These are phyloP conservation scores for Cordilura impudica DNA, from an alignment of 2,888 invertebrate genomes.

Conservation along the genomic window DNA sequence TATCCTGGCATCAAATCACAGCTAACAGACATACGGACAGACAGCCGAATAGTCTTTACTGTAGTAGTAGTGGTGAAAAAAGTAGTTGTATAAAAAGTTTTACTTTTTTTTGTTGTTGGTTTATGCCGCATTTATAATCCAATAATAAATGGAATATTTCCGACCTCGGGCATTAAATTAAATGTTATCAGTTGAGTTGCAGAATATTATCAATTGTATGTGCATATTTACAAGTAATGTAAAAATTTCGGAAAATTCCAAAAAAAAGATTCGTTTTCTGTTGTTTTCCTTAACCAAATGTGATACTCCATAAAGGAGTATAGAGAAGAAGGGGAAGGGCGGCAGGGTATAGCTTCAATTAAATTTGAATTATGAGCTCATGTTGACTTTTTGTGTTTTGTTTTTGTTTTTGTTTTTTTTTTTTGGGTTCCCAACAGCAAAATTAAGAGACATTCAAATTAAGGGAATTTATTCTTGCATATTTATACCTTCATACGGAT, in stretches of 20 bases:
- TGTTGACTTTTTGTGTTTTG: slow-evolving; percentile 58
- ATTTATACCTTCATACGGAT: too few relatives aligned
- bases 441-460: slow-evolving; percentile 2
- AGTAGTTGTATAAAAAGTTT: slow-evolving; percentile 26
- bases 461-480: background rate
- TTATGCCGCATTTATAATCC: slow-evolving; percentile 71
- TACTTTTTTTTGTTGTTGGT: slow-evolving; percentile 3
- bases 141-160: slow-evolving; percentile 79
- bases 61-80: slow-evolving; percentile 33
- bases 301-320: background rate
- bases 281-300: background rate
- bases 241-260: background rate
- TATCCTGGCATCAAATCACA: slow-evolving; percentile 61
- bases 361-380: slow-evolving; percentile 64
- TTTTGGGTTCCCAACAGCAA: slow-evolving; percentile 4
- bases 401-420: slow-evolving; percentile 35
- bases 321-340: background rate
- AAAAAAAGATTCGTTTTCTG: slow-evolving; percentile 19
- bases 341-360: slow-evolving; percentile 56
- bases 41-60: slow-evolving; percentile 63
- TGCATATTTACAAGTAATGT: slow-evolving; percentile 12
- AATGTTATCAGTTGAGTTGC: slow-evolving; percentile 78
- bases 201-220: slow-evolving; percentile 76
- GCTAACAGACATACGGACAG: slow-evolving; percentile 24
- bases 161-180: slow-evolving; percentile 79